A percentile compares a stretch with the other conserved stretches of the same genome.
Evolutionary conservation across 2,113 vertebrate genomes (phyloP).

Genomic region (Rhinopomastus cyanomelas): DNA sequence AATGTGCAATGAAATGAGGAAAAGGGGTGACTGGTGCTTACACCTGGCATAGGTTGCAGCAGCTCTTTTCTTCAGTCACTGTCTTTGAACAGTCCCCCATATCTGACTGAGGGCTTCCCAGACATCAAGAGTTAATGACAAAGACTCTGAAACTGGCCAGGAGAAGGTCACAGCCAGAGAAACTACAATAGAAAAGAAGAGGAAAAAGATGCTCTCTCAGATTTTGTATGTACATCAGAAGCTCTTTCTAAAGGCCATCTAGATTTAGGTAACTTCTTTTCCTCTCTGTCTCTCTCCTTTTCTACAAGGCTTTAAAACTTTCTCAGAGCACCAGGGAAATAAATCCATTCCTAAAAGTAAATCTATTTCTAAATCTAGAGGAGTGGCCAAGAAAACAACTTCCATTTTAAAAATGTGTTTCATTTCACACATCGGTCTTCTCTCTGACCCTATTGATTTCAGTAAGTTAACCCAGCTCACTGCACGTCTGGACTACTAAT

Average conservation of each 20-base stretch:
- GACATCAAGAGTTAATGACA: background rate
- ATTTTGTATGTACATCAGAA: background rate
- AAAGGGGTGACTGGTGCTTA: background rate
- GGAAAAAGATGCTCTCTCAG: background rate
- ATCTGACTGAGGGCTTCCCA: background rate
- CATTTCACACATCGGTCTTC: background rate
- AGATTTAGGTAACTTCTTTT: background rate
- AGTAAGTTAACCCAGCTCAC: background rate
- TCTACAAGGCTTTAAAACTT: background rate
- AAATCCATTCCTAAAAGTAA: background rate
- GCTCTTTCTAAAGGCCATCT: background rate
- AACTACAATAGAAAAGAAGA: background rate
- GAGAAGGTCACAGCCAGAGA: background rate
- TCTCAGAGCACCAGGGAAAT: background rate
- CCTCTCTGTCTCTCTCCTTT: background rate
- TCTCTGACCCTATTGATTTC: background rate
- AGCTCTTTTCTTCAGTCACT: background rate
- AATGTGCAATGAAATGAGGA: background rate
- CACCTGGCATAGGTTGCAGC: background rate
- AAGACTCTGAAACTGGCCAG: background rate
- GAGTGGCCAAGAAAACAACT: background rate
- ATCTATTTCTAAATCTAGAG: background rate
- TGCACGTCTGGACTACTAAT: background rate
- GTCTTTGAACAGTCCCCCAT: background rate
- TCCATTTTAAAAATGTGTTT: conserved; percentile 8